phyloP scores from a whole-genome alignment of 2,888 invertebrate species.

The Schizaphis graminum region DNA sequence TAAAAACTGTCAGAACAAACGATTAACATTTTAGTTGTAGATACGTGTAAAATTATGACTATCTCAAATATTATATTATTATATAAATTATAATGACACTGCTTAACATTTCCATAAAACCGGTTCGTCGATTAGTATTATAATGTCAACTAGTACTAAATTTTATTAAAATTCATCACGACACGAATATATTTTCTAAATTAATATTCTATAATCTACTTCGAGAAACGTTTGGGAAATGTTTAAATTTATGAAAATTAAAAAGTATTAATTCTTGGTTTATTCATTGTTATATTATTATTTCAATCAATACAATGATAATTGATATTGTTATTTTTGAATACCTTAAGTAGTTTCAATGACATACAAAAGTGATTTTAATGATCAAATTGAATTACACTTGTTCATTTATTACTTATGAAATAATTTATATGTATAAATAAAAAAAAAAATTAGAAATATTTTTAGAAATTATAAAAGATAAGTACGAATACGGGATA shows the following conservation, averaged over 20 bases:
- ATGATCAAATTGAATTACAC: neutral
- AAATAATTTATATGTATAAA: neutral
- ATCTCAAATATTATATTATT: constrained; percentile 14
- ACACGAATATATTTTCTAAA: constrained; percentile 34
- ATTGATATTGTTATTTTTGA: neutral
- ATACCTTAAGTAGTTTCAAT: neutral
- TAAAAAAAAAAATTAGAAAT: neutral
- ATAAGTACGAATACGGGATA: neutral
- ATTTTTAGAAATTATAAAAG: neutral
- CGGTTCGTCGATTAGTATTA: constrained; percentile 39
- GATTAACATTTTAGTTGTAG: neutral
- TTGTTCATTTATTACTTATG: neutral
- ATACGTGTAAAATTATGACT: constrained; percentile 7
- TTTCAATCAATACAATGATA: neutral
- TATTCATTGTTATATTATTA: neutral
- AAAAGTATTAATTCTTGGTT: neutral
- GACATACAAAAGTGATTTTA: neutral
- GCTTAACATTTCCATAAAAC: constrained; percentile 43
- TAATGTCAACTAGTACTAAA: constrained; percentile 62
- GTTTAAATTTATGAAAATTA: neutral
- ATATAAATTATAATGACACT: constrained; percentile 2
- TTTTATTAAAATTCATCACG: constrained; percentile 43
- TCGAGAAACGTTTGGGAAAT: neutral
- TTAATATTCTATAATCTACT: constrained; percentile 27
- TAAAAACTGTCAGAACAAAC: constrained; percentile 12